Evolutionary conservation across 1,140 invertebrate genomes (phyloP).

Genomic region (Hypsibius dujardini): DNA sequence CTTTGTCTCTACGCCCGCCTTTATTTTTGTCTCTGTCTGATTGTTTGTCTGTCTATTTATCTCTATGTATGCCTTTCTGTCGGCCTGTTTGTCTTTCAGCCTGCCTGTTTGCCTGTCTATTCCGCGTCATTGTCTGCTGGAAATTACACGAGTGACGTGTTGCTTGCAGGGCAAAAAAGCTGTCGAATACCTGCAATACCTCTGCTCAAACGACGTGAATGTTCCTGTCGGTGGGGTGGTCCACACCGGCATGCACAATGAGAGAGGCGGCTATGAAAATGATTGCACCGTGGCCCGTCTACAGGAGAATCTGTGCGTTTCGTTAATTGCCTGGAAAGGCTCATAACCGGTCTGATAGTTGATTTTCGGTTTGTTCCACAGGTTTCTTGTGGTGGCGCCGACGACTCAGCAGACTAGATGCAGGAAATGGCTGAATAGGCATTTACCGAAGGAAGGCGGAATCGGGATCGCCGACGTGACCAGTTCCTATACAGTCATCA

Average conservation of each 20-base stretch:
- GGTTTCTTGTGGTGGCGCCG: conserved; percentile 95
- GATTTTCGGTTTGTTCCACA: conserved; percentile 30
- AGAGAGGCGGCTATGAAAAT: conserved; percentile 85
- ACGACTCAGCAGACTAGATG: conserved; percentile 90
- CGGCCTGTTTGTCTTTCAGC: too few relatives aligned
- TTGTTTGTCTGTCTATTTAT: conserved; percentile 33
- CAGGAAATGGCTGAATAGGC: conserved; percentile 69
- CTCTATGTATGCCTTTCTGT: too few relatives aligned
- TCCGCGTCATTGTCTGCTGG: too few relatives aligned
- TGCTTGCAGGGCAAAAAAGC: conserved; percentile 56
- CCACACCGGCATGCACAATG: conserved; percentile 96
- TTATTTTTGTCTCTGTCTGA: conserved; percentile 13
- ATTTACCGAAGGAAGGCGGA: conserved; percentile 55
- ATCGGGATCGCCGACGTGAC: conserved; percentile 81
- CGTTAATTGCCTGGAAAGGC: neutral
- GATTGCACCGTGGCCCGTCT: conserved; percentile 84
- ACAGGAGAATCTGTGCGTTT: conserved; percentile 64
- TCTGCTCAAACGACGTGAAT: conserved; percentile 92
- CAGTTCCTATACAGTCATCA: conserved; percentile 91
- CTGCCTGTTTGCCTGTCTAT: too few relatives aligned
- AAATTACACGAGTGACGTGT: too few relatives aligned
- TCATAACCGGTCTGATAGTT: neutral
- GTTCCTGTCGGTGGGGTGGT: conserved; percentile 82
- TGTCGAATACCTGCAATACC: conserved; percentile 68
- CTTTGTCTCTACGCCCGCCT: conserved; percentile 34